Conservation (phyloP, 92 coral and sea anemone species). For the Chrysogorgia sp. region DNA sequence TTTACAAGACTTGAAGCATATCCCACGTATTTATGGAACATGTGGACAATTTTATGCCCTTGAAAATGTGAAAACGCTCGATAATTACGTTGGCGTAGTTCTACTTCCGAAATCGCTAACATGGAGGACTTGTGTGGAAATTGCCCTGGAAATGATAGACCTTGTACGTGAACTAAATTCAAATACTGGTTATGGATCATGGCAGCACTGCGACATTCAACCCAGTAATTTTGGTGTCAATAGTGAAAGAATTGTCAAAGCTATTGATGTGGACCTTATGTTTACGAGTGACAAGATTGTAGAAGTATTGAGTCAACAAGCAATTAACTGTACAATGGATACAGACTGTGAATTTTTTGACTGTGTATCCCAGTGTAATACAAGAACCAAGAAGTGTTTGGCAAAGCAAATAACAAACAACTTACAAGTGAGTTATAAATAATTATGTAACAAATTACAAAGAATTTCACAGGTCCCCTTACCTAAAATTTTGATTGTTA, state of each 20-base stretch:
- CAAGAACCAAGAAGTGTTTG: constrained; percentile 57
- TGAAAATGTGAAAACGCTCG: constrained; percentile 70
- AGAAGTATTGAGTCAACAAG: constrained; percentile 65
- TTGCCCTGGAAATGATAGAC: constrained; percentile 69
- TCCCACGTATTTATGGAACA: constrained; percentile 83
- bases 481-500: neutral
- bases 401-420: constrained; percentile 71
- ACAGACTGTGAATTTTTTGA: constrained; percentile 87
- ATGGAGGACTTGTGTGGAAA: constrained; percentile 69
- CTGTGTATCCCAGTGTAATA: constrained; percentile 77
- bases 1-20: constrained; percentile 70
- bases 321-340: constrained; percentile 63
- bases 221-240: constrained; percentile 87
- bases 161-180: constrained; percentile 59
- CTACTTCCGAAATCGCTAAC: constrained; percentile 58
- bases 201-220: constrained; percentile 90
- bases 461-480: neutral
- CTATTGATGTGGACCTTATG: constrained; percentile 78
- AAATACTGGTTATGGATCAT: constrained; percentile 64
- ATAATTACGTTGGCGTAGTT: constrained; percentile 40
- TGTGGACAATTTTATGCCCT: constrained; percentile 88
- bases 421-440: constrained; percentile 66
- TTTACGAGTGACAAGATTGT: constrained; percentile 64
- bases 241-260: constrained; percentile 62
- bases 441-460: neutral